Percentiles rank a stretch among this genome's conserved stretches.
These are phyloP conservation scores for Pedionomus torquatus DNA, from an alignment of 2,113 vertebrate species.

Conservation along the genomic window DNA sequence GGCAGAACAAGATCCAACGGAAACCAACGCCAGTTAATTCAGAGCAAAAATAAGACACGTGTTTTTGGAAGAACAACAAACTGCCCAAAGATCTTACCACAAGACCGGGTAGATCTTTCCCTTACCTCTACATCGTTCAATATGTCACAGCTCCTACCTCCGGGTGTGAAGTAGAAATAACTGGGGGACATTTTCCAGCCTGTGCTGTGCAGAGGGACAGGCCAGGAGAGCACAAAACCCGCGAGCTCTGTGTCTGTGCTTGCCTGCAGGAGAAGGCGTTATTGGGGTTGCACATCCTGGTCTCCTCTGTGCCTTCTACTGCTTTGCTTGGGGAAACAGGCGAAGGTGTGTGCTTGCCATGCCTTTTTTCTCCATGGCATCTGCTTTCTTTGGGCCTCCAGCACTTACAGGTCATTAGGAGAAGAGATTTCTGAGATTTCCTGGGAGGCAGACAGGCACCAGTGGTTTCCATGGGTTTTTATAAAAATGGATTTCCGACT, in stretches of 20 bases:
- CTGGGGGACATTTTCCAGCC: not conserved
- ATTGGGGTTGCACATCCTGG: not conserved
- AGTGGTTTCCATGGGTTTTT: conserved; percentile 22
- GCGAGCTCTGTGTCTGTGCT: not conserved
- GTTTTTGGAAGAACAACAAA: conserved; percentile 1
- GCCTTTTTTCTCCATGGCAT: not conserved
- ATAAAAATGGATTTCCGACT: conserved; percentile 2
- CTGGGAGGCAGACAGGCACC: conserved; percentile 32
- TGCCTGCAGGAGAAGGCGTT: not conserved
- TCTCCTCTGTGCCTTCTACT: not conserved
- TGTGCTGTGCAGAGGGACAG: not conserved
- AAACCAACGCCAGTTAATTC: not conserved
- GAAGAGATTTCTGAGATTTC: not conserved
- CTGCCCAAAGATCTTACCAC: not conserved
- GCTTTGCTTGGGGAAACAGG: not conserved
- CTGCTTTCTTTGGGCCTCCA: not conserved
- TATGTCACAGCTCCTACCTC: not conserved
- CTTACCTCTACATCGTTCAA: not conserved
- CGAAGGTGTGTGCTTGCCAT: not conserved
- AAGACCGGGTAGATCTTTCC: not conserved
- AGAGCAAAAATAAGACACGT: not conserved
- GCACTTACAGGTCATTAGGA: not conserved
- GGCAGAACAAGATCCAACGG: not conserved
- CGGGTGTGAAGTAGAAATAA: not conserved
- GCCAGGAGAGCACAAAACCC: not conserved